Evolutionary conservation across 2,797 vertebrate genomes (phyloP).

Genomic region (Pipistrellus nathusii): DNA sequence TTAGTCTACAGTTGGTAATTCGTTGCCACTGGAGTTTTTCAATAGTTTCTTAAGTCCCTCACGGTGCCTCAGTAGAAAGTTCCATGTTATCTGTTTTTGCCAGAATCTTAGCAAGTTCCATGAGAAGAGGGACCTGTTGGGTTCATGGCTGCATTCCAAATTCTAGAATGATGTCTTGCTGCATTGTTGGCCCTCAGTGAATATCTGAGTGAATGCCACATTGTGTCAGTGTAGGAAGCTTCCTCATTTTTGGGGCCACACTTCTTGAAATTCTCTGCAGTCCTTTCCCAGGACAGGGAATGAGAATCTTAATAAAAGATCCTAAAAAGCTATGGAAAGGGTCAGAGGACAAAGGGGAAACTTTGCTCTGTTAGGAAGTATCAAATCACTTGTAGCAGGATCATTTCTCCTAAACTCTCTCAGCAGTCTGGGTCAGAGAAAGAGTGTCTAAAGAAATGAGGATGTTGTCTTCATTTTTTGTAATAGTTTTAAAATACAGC

Average conservation of each 20-base stretch:
- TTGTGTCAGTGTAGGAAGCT: not conserved
- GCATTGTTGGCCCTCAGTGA: constrained; percentile 56
- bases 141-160: constrained; percentile 2
- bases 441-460: constrained; percentile 50
- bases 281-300: constrained; percentile 56
- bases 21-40: constrained; percentile 49
- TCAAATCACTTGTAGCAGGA: constrained; percentile 5
- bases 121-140: constrained; percentile 15
- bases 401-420: constrained; percentile 57
- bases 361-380: constrained; percentile 42
- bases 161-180: not conserved
- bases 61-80: not conserved
- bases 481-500: constrained; percentile 27
- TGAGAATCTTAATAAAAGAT: constrained; percentile 57
- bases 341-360: constrained; percentile 61
- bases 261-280: constrained; percentile 64
- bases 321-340: constrained; percentile 56
- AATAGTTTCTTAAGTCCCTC: constrained; percentile 39
- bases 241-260: constrained; percentile 11
- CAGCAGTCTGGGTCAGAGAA: constrained; percentile 47
- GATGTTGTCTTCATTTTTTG: constrained; percentile 48
- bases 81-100: constrained; percentile 33
- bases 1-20: constrained; percentile 38
- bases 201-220: constrained; percentile 19
- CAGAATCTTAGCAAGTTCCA: constrained; percentile 20